Evolutionary conservation across 2,113 vertebrate genomes (phyloP), one percentile per base, ranked within the genome.

Genomic region (Macrotus californicus): DNA sequence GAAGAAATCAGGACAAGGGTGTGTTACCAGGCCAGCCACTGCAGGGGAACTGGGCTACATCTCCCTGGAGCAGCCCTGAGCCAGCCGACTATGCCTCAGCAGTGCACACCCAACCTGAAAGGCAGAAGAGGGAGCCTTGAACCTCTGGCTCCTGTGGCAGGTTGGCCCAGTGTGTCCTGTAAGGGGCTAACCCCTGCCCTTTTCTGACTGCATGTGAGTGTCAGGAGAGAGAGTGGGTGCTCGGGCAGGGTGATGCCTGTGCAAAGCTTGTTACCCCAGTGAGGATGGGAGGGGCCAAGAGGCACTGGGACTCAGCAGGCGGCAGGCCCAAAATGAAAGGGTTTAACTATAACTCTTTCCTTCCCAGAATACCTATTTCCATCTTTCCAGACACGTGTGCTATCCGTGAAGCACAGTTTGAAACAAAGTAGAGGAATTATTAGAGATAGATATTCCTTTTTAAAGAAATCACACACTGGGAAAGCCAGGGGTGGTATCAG

Each of bases 371-470:
- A 59, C 43, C 69, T 75, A 70, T 76, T 94, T 39, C 41, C 70
- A 77, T 72, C 52, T 48, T 72, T 87, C 94, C 72, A 64, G 64
- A 83, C 48, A 61, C 19, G 26, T 34, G 31, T 16, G 52, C 6
- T 70, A 66, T 84, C 52, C 24, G 87, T 11, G 24, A 24, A 43
- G 16, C n/a, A 52, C 24, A 59, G 31, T 82, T 81, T 76, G 66
- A 12, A 87, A 66, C 29, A 39, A 90, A 86, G 41, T 36, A 41
- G 24, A 90, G 5, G 67, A 87, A 66, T 3, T 80, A 75, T 66
- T 81, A 72, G 66, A 85, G 66, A 84, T 54, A 87, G n/a, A 70
- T 72, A 90, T 18, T 87, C n/a, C 39, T 81, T 81, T 96, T 92
- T 84, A 87, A 93, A 94, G 83, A 91, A 87, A 76, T 87, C 16